Evolutionary conservation across 2,888 invertebrate species (phyloP).

Genomic region (Acleris emargana): DNA sequence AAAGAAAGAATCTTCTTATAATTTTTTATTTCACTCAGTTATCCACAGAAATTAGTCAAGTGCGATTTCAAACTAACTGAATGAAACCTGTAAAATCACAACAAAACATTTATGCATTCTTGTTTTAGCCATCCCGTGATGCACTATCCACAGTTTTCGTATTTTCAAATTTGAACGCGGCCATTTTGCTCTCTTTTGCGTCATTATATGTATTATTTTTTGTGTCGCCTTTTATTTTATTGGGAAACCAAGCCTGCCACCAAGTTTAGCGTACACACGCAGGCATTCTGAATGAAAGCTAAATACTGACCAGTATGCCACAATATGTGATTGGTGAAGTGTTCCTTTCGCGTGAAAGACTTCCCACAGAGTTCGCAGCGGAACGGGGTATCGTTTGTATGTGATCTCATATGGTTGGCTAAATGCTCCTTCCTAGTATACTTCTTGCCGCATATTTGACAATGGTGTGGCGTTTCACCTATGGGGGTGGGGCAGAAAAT

Average conservation of each 20-base stretch:
- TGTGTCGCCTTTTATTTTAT: not conserved
- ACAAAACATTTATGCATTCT: too few species aligned
- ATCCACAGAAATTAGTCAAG: too few species aligned
- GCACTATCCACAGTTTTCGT: too few species aligned
- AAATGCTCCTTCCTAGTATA: constrained; percentile 95
- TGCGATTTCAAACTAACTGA: too few species aligned
- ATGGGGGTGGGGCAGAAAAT: constrained; percentile 77
- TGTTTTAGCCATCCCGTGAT: too few species aligned
- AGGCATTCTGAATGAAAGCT: constrained; percentile 47
- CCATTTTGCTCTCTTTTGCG: not conserved
- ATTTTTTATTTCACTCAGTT: too few species aligned
- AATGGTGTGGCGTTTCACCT: constrained; percentile 95
- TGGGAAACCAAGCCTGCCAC: constrained; percentile 64
- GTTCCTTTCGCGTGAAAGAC: constrained; percentile 94
- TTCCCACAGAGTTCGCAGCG: constrained; percentile 95
- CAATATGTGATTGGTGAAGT: constrained; percentile 95
- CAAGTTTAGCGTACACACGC: constrained; percentile 38
- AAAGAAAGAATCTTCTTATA: too few species aligned
- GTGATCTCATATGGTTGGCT: constrained; percentile 94
- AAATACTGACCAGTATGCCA: constrained; percentile 90
- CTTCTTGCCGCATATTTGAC: constrained; percentile 94
- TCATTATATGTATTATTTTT: not conserved
- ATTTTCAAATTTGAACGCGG: too few species aligned
- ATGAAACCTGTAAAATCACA: too few species aligned
- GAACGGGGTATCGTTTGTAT: constrained; percentile 94